Percentiles rank a stretch among this genome's conserved stretches.
phyloP scores from a whole-genome alignment of 1,140 invertebrate genomes.

The Bombyx mandarina region DNA sequence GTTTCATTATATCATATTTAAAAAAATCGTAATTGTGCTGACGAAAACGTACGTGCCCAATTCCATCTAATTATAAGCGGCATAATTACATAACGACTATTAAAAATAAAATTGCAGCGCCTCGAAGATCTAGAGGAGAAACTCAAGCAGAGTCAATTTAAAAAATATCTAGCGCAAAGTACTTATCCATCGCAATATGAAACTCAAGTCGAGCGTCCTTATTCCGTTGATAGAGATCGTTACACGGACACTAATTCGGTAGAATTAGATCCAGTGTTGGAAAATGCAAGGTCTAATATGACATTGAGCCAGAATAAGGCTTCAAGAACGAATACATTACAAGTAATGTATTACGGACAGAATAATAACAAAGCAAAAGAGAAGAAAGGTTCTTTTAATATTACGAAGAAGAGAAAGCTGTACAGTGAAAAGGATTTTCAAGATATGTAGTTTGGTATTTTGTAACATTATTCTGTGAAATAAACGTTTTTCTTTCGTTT shows the following conservation, averaged over 20 bases:
- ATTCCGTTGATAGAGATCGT: constrained; percentile 36
- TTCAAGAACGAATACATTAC: constrained; percentile 26
- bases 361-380: constrained; percentile 20
- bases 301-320: constrained; percentile 20
- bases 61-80: no score
- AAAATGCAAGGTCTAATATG: constrained; percentile 11
- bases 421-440: constrained; percentile 54
- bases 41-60: no score
- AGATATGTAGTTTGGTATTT: constrained; percentile 17
- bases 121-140: constrained; percentile 58
- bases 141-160: constrained; percentile 58
- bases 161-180: constrained; percentile 53
- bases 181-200: constrained; percentile 36
- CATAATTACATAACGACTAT: no score
- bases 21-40: no score
- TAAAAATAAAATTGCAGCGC: constrained; percentile 20
- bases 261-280: constrained; percentile 17
- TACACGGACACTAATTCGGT: constrained; percentile 18
- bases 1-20: no score
- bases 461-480: neutral
- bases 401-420: constrained; percentile 59
- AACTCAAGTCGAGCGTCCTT: constrained; percentile 47
- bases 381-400: constrained; percentile 55
- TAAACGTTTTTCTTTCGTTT: neutral
- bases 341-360: constrained; percentile 40